A percentile compares a stretch with the other conserved stretches of the same genome.
phyloP scores from a whole-genome alignment of 2,113 vertebrate genomes.

The Paraplagusia blochii region DNA sequence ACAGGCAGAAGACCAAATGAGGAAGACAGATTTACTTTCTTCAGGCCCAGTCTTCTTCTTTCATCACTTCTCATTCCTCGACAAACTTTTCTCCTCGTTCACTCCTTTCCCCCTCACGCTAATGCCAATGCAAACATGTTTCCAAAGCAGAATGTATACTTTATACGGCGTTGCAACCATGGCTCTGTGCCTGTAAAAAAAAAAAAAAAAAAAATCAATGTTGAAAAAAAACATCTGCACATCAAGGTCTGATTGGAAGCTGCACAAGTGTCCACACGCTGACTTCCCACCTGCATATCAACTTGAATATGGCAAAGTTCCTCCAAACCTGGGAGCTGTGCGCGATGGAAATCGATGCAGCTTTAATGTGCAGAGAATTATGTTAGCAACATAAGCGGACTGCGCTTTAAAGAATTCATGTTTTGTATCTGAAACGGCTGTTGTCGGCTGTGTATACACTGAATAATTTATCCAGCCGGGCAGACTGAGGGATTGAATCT shows the following conservation, averaged over 20 bases:
- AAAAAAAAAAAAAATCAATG: too few relatives aligned
- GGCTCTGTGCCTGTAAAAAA: conserved; percentile 27
- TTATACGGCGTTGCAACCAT: conserved; percentile 23
- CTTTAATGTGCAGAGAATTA: conserved; percentile 74
- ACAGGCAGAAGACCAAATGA: conserved; percentile 66
- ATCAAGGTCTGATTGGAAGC: conserved; percentile 52
- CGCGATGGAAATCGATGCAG: conserved; percentile 69
- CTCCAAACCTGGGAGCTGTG: conserved; percentile 53
- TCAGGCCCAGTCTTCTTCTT: conserved; percentile 33
- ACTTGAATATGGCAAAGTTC: conserved; percentile 46
- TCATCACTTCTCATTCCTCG: conserved; percentile 41
- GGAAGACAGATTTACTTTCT: conserved; percentile 67
- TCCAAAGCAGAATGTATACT: conserved; percentile 28
- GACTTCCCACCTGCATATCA: conserved; percentile 54
- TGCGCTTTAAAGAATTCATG: conserved; percentile 74
- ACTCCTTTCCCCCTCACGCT: conserved; percentile 22
- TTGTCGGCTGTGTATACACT: conserved; percentile 72
- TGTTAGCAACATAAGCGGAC: conserved; percentile 70
- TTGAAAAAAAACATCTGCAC: conserved; percentile 5
- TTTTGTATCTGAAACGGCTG: conserved; percentile 74
- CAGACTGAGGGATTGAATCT: conserved; percentile 77
- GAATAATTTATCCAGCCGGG: conserved; percentile 78
- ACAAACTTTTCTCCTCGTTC: conserved; percentile 34
- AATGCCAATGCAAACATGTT: conserved; percentile 37
- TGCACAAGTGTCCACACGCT: conserved; percentile 31